These are phyloP conservation scores for Ochotona curzoniae DNA, from an alignment of 2,113 vertebrate genomes.

Conservation along the genomic window DNA sequence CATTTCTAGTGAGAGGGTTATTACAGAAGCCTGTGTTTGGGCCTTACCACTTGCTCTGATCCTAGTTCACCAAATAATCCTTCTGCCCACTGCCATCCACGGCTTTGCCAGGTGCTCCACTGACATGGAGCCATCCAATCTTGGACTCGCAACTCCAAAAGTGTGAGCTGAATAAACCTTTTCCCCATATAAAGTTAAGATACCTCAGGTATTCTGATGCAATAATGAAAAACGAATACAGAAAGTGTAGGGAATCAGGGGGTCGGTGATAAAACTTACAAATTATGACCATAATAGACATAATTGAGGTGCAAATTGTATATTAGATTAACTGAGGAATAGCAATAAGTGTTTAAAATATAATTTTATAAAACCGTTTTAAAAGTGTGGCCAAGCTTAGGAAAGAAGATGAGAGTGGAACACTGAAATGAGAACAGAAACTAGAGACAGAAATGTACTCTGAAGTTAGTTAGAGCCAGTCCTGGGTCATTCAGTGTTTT, in stretches of 20 bases:
- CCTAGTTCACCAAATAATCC: too few relatives aligned
- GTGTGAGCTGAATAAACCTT: too few relatives aligned
- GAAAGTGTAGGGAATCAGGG: background rate
- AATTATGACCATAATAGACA: background rate
- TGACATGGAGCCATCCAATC: too few relatives aligned
- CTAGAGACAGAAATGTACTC: background rate
- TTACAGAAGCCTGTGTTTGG: too few relatives aligned
- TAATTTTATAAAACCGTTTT: background rate
- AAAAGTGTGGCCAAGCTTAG: slow-evolving; percentile 1
- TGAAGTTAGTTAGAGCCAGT: background rate
- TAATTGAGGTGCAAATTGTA: background rate
- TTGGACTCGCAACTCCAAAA: too few relatives aligned
- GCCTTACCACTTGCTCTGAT: too few relatives aligned
- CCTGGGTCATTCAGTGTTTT: background rate
- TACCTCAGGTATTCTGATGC: too few relatives aligned
- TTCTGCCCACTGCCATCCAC: too few relatives aligned
- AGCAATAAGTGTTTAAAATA: background rate
- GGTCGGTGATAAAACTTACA: background rate
- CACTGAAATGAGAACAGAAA: slow-evolving; percentile 18
- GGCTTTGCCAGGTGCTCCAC: too few relatives aligned
- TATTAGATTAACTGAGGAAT: background rate
- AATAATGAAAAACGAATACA: too few relatives aligned
- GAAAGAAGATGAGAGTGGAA: background rate
- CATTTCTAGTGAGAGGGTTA: too few relatives aligned
- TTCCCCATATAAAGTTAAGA: too few relatives aligned